Evolutionary conservation across 53 echinoderm and acorn worm species (phyloP), one percentile per base, ranked within the genome.

Genomic region (Temnopleurus reevesii): DNA sequence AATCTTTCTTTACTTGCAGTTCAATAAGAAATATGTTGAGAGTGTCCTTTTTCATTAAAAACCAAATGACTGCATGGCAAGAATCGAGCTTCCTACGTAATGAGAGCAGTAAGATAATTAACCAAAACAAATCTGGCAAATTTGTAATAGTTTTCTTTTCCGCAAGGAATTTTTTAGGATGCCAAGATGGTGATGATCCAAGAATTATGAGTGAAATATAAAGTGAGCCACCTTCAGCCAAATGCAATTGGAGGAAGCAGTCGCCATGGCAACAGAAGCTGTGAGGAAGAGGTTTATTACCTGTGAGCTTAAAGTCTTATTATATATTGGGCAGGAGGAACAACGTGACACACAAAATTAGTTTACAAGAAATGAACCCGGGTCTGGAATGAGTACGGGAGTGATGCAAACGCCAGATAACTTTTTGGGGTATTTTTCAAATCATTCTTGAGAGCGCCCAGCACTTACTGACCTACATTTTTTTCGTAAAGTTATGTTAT

Each of bases 221-320:
- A 55, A 56, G 54, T 23, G 33, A 83, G 35, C 18, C 36, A 33
- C 54, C 27, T 83, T 33, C 18, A 55, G 10, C 56, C 60, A 23
- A 35, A 31, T 33, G 56, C 83, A 30, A 34, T 55, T 33, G 30
- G 83, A 83, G 83, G 83, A 83, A 83, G 83, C 83, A 55, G 83
- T 83, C 34, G 12, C 57, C 36, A 56, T 81, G 36, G 83, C 57
- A 53, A 83, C 83, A 18, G 36, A 19, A 83, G 56, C 83, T 5
- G 55, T 55, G 38, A 55, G 83, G 83, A 83, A 83, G 83, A 28
- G 33, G 83, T 83, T 55, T 56, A 83, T 83, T 83, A 83, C 83
- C 83, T 83, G 36, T 2, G 4, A 19, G 83, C 83, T 83, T 55
- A 55, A 53, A 83, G 83, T 17, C 83, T 83, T 2, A 33, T 33